A percentile compares a stretch with the other conserved stretches of the same genome.
Evolutionary conservation across 2,797 vertebrate genomes (phyloP).

Genomic region (Zalophus californianus): DNA sequence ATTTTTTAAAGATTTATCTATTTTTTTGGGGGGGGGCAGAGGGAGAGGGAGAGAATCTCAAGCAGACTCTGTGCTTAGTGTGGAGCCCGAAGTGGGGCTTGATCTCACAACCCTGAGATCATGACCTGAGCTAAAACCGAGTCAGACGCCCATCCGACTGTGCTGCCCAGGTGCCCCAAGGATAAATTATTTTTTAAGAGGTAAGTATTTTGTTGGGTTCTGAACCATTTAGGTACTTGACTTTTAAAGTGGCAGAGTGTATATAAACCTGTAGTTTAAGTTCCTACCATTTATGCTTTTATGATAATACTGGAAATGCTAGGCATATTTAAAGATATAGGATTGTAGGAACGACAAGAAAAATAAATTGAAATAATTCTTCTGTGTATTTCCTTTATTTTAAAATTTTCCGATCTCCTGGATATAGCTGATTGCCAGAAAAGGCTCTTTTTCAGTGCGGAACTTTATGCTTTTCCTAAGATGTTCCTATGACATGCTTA

Average conservation of each 20-base stretch:
- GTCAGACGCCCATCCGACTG: not conserved
- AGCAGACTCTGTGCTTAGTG: not conserved
- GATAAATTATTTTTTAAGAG: not conserved
- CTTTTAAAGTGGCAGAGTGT: not conserved
- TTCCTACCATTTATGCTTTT: not conserved
- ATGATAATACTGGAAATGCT: not conserved
- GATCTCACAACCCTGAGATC: not conserved
- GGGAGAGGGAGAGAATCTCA: not conserved
- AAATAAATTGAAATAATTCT: slow-evolving; percentile 21
- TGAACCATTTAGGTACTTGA: not conserved
- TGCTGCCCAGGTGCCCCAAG: not conserved
- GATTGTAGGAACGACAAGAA: slow-evolving; percentile 32
- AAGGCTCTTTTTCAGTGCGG: not conserved
- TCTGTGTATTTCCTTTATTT: not conserved
- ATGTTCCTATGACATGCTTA: not conserved
- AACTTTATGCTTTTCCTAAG: not conserved
- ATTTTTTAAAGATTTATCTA: not conserved
- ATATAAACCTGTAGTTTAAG: not conserved
- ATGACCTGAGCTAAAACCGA: not conserved
- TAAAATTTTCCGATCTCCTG: not conserved
- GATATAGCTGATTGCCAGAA: not conserved
- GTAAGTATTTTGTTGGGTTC: slow-evolving; percentile 7
- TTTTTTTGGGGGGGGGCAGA: not conserved
- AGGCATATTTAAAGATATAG: not conserved
- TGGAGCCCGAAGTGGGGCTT: not conserved